Percentiles rank a stretch among this genome's conserved stretches.
These are phyloP conservation scores for Chorisops tibialis DNA, from an alignment of 2,888 invertebrate species.

Conservation along the genomic window DNA sequence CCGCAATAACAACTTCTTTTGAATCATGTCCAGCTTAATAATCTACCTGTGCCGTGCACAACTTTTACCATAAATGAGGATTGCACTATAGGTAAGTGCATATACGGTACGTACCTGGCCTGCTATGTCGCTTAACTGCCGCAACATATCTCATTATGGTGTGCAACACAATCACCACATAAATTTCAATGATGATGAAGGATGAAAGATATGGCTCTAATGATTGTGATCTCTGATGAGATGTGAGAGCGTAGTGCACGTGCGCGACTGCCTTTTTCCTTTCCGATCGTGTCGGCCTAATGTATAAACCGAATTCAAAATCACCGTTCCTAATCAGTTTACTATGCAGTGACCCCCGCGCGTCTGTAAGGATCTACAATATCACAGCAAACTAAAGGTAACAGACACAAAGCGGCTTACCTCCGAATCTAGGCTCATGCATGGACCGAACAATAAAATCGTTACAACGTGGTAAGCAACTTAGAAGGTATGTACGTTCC, in stretches of 20 bases:
- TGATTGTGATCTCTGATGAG: neutral
- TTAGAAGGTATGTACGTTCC: too few relatives aligned
- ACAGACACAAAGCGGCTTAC: too few relatives aligned
- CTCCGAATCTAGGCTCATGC: too few relatives aligned
- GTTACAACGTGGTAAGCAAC: neutral
- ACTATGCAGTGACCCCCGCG: neutral
- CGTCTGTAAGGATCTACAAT: neutral
- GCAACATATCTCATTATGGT: conserved; percentile 4
- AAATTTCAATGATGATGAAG: conserved; percentile 3
- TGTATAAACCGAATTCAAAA: neutral
- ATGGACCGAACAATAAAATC: neutral
- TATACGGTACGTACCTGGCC: too few relatives aligned
- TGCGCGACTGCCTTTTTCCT: neutral
- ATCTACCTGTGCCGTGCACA: too few relatives aligned
- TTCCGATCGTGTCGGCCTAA: neutral
- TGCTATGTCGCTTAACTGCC: too few relatives aligned
- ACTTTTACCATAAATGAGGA: too few relatives aligned
- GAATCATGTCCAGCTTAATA: too few relatives aligned
- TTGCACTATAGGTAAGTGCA: too few relatives aligned
- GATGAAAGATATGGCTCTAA: neutral
- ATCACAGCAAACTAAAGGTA: too few relatives aligned
- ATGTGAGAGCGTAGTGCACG: too few relatives aligned
- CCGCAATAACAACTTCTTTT: too few relatives aligned
- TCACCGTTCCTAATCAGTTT: conserved; percentile 24
- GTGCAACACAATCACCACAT: conserved; percentile 19